Conservation (phyloP, 2,113 vertebrate species). For the Callaeas wilsoni region DNA sequence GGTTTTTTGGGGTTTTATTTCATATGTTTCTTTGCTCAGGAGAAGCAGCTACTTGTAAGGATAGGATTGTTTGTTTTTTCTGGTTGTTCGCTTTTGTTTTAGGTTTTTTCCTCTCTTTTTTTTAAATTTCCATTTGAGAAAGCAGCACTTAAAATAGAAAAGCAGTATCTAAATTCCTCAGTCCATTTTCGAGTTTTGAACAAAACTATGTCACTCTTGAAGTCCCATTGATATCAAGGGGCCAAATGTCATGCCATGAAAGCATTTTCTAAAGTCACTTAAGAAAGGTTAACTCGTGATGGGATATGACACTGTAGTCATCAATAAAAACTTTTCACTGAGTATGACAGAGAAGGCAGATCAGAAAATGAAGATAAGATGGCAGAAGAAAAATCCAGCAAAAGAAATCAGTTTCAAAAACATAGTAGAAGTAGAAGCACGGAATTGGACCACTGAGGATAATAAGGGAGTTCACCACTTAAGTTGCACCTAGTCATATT, state of each 20-base stretch:
- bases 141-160: not conserved
- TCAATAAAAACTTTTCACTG: not conserved
- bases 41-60: not conserved
- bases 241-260: not conserved
- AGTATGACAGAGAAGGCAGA: not conserved
- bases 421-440: not conserved
- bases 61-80: not conserved
- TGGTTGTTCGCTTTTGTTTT: not conserved
- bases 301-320: not conserved
- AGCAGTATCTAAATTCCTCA: not conserved
- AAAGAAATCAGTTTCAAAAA: not conserved
- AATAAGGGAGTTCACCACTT: not conserved
- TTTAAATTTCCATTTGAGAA: not conserved
- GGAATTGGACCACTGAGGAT: not conserved
- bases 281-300: not conserved
- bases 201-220: not conserved
- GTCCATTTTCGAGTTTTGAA: not conserved
- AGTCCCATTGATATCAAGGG: not conserved
- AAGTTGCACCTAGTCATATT: not conserved
- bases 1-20: not conserved
- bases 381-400: not conserved
- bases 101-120: no score
- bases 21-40: not conserved
- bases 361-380: not conserved
- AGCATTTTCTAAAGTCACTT: not conserved